Evolutionary conservation across 2,888 invertebrate genomes (phyloP), one percentile per base, ranked within the genome.

Genomic region (Acanthosoma haemorrhoidale): DNA sequence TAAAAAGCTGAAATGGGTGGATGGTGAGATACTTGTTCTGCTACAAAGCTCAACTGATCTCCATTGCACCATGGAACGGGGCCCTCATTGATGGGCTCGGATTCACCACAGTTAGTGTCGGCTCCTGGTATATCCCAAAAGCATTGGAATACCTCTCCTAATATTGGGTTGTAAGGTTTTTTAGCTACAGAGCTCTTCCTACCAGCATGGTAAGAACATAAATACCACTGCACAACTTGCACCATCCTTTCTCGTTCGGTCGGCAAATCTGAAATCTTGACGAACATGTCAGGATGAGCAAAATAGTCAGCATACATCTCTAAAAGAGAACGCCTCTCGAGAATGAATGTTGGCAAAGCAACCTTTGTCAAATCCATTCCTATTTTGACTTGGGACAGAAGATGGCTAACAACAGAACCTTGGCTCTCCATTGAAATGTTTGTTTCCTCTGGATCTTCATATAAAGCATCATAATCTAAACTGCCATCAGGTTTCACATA

Each of bases 251-350:
- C 96, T 74, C 85, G 85, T 0, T 96, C 91, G 39, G 90, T 90
- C 58, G 88, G 86, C 80, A 90, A 86, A 79, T 96, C 96, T 67
- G 92, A 91, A 82, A 97, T 94, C 80, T 86, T 91, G 74, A 91
- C 85, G 82, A 99, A 98, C 77, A 96, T 87, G 82, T 98, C 97
- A 0, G 99, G 97, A 84, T 99, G 99, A 11, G 99, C 96, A 82
- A 99, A 97, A 80, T 98, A 99, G 83, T 99, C 99, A 61, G 99
- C 98, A 81, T 97, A 99, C 99, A 99, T 99, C 83, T 99, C 99
- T 59, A 99, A 84, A 39, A 99, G 85, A 1, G 98, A 99, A 73
- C 99, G 87, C 80, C 96, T 87, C 80, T 99, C 99, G 76, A 99
- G 82, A 76, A 99, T 99, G 79, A 99, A 99, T 29, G 99, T 99